phyloP scores from a whole-genome alignment of 1,140 invertebrate species.

The Calliphora vicina region DNA sequence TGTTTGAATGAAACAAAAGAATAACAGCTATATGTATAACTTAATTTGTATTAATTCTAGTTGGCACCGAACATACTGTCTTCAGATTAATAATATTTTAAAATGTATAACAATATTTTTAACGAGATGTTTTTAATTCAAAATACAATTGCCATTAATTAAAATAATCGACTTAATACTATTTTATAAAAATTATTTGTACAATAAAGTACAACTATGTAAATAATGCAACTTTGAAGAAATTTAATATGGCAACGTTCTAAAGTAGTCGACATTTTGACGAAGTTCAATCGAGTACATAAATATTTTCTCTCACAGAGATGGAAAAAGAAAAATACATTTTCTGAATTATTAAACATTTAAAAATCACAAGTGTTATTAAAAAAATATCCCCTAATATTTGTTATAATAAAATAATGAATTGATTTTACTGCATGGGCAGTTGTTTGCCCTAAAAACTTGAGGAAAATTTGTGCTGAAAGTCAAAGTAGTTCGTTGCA shows the following conservation, averaged over 20 bases:
- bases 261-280: conserved; percentile 36
- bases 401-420: background rate
- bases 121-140: too few relatives aligned
- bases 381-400: background rate
- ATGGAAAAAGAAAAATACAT: conserved; percentile 29
- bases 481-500: background rate
- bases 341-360: conserved; percentile 27
- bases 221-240: background rate
- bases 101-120: too few relatives aligned
- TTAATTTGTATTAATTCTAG: too few relatives aligned
- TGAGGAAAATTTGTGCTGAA: conserved; percentile 17
- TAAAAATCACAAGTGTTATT: background rate
- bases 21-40: too few relatives aligned
- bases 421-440: conserved; percentile 11
- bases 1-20: too few relatives aligned
- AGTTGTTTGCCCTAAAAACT: conserved; percentile 22
- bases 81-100: too few relatives aligned
- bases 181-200: too few relatives aligned
- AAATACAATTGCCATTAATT: too few relatives aligned
- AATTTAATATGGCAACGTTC: conserved; percentile 31
- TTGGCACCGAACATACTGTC: too few relatives aligned
- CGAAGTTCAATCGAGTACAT: conserved; percentile 40
- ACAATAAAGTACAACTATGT: background rate
- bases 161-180: background rate
- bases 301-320: conserved; percentile 37